Base-by-base conservation (phyloP, 2,113 vertebrate genomes). In the Trochalopteron elliotii region DNA sequence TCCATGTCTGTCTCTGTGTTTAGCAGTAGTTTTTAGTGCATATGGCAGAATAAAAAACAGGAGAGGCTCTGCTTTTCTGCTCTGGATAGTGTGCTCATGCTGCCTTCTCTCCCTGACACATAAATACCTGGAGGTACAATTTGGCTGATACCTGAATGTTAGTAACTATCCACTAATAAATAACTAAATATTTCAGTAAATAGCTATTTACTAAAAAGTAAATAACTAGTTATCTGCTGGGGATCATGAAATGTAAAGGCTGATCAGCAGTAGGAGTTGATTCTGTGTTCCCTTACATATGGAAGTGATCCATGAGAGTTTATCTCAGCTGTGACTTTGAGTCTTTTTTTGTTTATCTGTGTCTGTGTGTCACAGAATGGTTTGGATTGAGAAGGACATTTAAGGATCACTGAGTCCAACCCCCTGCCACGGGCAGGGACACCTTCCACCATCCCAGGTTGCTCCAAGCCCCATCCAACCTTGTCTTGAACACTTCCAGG, bases 41-140 rank as follows among this genome's bases (percentile, higher is more conserved):
- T 47, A 2, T 21, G 15, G 42, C 22, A 65, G 70, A 60, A 60
- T 40, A 16, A 31, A 33, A 2, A 1, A 2, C 7, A 7, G 11
- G 37, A 50, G 19, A 24, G 22, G 7, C 35, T 80, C 42, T 63
- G 31, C 33, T 50, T 67, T 79, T 70, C 37, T 86, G 40, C 7
- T 24, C 24, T 57, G 72, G 22, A 3, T 15, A 17, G 7, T 10
- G 22, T 59, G 24, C 23, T 52, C 7, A 0, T 2, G 3, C 42
- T 57, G 10, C 27, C 47, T 93, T 61, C 16, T 61, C 8, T 44
- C 28, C 22, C 16, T 42, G 11, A 27, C 18, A 4, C 6, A 12
- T n/a, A 37, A 44, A 68, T 12, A 22, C 15, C 37, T 28, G 4
- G 15, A 64, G 22, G 23, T 69, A 19, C 22, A 12, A 5, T 44